These are phyloP conservation scores for western clawed frog (Xenopus tropicalis) DNA, from an alignment of 2,113 vertebrate genomes.

Conservation along the genomic window DNA sequence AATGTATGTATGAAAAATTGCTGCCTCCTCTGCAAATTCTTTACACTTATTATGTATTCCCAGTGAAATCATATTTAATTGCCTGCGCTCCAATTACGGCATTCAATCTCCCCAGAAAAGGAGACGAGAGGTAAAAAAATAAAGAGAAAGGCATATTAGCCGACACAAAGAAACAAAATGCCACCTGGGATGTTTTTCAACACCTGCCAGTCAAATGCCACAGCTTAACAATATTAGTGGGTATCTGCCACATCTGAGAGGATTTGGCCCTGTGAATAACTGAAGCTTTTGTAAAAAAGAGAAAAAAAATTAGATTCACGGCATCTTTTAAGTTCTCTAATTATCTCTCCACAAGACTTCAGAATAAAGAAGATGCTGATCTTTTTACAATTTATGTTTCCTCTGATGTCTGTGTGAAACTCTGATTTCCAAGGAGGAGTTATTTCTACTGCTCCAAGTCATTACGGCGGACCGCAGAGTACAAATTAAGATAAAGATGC, in stretches of 20 bases:
- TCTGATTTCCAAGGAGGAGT: background rate
- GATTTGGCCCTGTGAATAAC: constrained; percentile 3
- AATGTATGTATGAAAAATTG: background rate
- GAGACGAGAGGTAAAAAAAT: too few relatives aligned
- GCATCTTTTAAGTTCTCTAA: background rate
- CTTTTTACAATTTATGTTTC: background rate
- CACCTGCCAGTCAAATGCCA: constrained; percentile 12
- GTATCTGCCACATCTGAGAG: constrained; percentile 3
- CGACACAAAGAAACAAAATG: constrained; percentile 34
- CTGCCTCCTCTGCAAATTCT: constrained; percentile 21
- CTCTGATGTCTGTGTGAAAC: background rate
- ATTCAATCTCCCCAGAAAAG: constrained; percentile 27
- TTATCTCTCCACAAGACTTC: background rate
- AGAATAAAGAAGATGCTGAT: background rate
- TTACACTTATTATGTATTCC: constrained; percentile 10
- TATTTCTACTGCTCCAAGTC: background rate
- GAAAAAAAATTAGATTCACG: background rate
- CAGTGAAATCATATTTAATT: constrained; percentile 34
- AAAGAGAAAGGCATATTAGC: constrained; percentile 25
- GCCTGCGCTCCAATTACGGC: constrained; percentile 29
- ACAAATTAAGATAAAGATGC: too few relatives aligned
- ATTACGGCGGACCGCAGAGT: too few relatives aligned
- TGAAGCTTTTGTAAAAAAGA: background rate
- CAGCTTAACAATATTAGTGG: background rate
- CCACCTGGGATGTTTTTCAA: constrained; percentile 25